These are phyloP conservation scores for Acrobasis suavella DNA, from an alignment of 2,888 invertebrate genomes.

Conservation along the genomic window DNA sequence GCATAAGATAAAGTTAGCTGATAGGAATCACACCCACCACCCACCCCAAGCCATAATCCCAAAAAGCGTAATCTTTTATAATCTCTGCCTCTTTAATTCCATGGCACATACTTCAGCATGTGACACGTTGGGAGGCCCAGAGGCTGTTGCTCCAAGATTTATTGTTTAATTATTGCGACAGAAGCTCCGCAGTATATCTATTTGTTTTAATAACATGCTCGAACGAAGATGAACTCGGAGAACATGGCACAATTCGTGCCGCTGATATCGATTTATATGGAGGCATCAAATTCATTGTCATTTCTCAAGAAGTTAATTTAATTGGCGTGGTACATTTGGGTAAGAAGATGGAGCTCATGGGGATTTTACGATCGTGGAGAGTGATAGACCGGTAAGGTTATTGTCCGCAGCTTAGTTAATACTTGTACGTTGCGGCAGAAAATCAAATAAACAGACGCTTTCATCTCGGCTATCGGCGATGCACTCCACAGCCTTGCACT, in stretches of 20 bases:
- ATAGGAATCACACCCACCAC: slow-evolving; percentile 12
- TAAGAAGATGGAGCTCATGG: slow-evolving; percentile 38
- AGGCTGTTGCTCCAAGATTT: slow-evolving; percentile 50
- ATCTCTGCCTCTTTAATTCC: slow-evolving; percentile 24
- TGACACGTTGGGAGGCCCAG: slow-evolving; percentile 43
- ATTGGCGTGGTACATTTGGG: slow-evolving; percentile 30
- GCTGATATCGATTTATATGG: slow-evolving; percentile 20
- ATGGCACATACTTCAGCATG: slow-evolving; percentile 32
- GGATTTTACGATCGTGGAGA: slow-evolving; percentile 51
- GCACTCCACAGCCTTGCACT: slow-evolving; percentile 75
- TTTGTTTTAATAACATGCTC: slow-evolving; percentile 66
- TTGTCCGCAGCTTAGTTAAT: slow-evolving; percentile 64
- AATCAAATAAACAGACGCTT: slow-evolving; percentile 78
- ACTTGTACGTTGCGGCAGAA: slow-evolving; percentile 61
- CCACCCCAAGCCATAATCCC: slow-evolving; percentile 15
- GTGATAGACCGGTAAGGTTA: slow-evolving; percentile 53
- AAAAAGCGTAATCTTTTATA: slow-evolving; percentile 23
- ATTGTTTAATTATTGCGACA: slow-evolving; percentile 66
- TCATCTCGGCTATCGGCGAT: slow-evolving; percentile 76
- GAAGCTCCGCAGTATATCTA: slow-evolving; percentile 53
- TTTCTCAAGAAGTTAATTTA: slow-evolving; percentile 39
- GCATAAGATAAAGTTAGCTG: slow-evolving; percentile 20
- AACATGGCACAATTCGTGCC: slow-evolving; percentile 28
- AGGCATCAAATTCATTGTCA: slow-evolving; percentile 27
- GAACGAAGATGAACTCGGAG: slow-evolving; percentile 45